Base-by-base conservation (phyloP, 2,888 invertebrate species). In the Phengaris arion region DNA sequence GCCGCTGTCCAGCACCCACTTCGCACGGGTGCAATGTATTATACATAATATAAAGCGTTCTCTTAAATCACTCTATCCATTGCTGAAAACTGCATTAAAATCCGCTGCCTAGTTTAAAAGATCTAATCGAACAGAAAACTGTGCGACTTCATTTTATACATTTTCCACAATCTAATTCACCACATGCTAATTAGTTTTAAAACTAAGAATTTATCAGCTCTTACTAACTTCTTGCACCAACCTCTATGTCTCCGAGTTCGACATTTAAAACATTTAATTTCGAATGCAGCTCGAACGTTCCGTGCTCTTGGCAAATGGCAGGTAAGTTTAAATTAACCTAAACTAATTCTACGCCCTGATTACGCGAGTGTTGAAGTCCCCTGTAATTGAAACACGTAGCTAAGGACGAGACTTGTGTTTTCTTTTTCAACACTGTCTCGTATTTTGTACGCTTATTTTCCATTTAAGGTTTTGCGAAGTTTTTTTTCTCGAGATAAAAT, bases 311-410 rank as follows among this genome's bases (percentile, higher is more conserved):
- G 64, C 64, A 64, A 64, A 45, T 45, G 13, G 64, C 64, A 64
- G 64, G 64, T 72, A 54, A 72, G 72, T 72, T 52, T 72, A 72
- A 72, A 72, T 52, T 72, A 72, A 72, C 52, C 72, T 54, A 72
- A 72, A 54, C 52, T 72, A 72, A 72, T 72, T 72, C 54, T 54
- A 13, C 68, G 22, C 72, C 52, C 72, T 72, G 72, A 72, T 72
- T 72, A 72, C 72, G 72, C 22, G 52, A 72, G 72, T 54, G 52
- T 72, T 52, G 72, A 72, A 72, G 72, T 72, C 52, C 15, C 51
- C 72, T 52, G 52, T 72, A 72, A 72, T 72, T 72, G 72, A 72
- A 72, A 72, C 72, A 54, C 52, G 72, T 72, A 54, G 52, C 72
- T 54, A 54, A 72, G 4, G 22, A 52, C 52, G 51, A 6, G 64